Percentiles rank a stretch among this genome's conserved stretches.
Evolutionary conservation across 2,797 vertebrate species (phyloP).

Genomic region (Acomys russatus): DNA sequence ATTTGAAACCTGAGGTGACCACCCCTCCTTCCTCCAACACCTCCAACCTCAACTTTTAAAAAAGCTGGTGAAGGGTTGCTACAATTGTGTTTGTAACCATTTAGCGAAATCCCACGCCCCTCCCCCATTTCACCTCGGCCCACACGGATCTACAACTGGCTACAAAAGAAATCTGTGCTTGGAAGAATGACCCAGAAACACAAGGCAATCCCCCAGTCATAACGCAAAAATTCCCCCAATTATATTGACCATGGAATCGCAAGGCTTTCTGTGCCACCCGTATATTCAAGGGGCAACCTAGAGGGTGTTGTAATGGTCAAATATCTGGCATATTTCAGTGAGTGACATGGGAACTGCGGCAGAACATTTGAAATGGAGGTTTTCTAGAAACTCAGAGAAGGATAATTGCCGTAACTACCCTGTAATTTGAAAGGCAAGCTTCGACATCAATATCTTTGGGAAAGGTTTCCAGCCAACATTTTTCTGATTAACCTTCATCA

Average conservation of each 20-base stretch:
- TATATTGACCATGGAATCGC: conserved; percentile 59
- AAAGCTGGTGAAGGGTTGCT: neutral
- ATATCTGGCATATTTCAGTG: conserved; percentile 77
- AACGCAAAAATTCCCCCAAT: conserved; percentile 63
- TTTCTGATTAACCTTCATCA: conserved; percentile 81
- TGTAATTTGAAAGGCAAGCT: conserved; percentile 74
- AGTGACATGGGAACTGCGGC: conserved; percentile 75
- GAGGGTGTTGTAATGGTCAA: conserved; percentile 67
- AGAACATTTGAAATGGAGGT: conserved; percentile 71
- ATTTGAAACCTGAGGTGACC: conserved; percentile 70
- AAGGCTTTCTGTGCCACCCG: conserved; percentile 69
- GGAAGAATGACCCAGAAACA: conserved; percentile 57
- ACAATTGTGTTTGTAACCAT: neutral
- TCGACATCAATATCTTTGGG: conserved; percentile 72
- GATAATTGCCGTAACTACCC: conserved; percentile 64
- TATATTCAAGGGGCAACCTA: conserved; percentile 72
- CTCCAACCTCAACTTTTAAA: conserved; percentile 32
- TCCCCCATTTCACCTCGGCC: neutral
- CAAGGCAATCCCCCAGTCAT: conserved; percentile 35
- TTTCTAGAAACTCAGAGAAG: conserved; percentile 75
- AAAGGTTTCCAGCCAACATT: conserved; percentile 77
- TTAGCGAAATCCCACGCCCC: neutral
- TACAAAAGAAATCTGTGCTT: conserved; percentile 47
- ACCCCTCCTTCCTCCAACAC: conserved; percentile 15
- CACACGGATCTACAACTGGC: neutral